Conservation (phyloP, 35 echinoderm and acorn worm genomes). For the Apostichopus japonicus region DNA sequence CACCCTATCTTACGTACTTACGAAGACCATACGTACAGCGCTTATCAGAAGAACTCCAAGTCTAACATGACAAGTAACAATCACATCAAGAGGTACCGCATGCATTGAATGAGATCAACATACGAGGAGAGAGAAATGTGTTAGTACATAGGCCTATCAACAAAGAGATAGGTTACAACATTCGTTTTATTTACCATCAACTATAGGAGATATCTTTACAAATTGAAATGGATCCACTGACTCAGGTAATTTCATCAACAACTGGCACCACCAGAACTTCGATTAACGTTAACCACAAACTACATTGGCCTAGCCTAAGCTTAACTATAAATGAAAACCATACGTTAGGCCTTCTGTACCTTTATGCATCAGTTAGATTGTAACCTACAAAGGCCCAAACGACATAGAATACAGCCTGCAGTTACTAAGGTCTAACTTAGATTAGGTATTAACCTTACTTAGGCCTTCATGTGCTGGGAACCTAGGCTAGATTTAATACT, state of each 20-base stretch:
- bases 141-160: not conserved
- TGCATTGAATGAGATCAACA: no score
- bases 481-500: no score
- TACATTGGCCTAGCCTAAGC: not conserved
- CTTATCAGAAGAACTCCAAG: not conserved
- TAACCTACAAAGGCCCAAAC: not conserved
- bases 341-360: not conserved
- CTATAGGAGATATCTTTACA: not conserved
- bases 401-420: not conserved
- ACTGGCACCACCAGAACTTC: no score
- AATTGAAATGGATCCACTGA: not conserved
- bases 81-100: no score
- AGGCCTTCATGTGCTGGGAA: no score
- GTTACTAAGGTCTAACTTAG: not conserved
- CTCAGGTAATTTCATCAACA: not conserved
- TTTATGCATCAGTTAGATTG: not conserved
- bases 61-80: no score
- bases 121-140: no score
- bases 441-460: not conserved
- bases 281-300: not conserved
- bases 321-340: not conserved
- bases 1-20: not conserved
- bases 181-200: not conserved
- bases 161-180: not conserved
- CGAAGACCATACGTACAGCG: not conserved